Evolutionary conservation across 2,888 invertebrate species (phyloP), one percentile per base, ranked within the genome.

Genomic region (Monochamus alternatus): DNA sequence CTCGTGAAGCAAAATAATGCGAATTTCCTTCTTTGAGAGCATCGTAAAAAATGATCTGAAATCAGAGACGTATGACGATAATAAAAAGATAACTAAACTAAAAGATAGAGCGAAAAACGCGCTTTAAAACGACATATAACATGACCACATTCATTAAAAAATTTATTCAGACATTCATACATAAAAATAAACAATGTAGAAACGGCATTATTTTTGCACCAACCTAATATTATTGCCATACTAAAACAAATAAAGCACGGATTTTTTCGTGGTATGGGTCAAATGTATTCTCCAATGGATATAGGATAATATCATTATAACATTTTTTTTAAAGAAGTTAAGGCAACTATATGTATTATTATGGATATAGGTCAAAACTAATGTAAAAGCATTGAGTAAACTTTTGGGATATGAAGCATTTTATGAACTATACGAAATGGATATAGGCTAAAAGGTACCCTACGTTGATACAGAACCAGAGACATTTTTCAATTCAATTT

Each of bases 381-480:
- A 8, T 31, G 2, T 38, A 38, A 38, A 38, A 38, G 7, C 38
- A 30, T 30, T 30, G 31, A 59, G 31, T 22, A 59, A 59, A 31
- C 31, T 31, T 30, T 59, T 59, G 59, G 30, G 31, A 59, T 59
- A 59, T 59, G 31, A 31, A 59, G 30, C 7, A 63, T 43, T 63
- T 63, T 43, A 63, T 38, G 30, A 30, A 59, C 59, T 59, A 59
- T 38, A 38, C 1, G 38, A 38, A 38, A 3, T 38, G 38, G 38
- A 38, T 32, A 30, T 47, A 10, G 47, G 47, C 31, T 59, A 59
- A 59, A 22, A 59, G 30, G 59, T 59, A 59, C 47, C 2, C 47
- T 59, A 59, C 59, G 59, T 59, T 30, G 22, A 59, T 59, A 59
- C 30, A 59, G 59, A 59, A 59, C 59, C 59, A 59, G 10, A 59